Conservation (phyloP, 1,140 invertebrate genomes). For the Phymorhynchus buccinoides region DNA sequence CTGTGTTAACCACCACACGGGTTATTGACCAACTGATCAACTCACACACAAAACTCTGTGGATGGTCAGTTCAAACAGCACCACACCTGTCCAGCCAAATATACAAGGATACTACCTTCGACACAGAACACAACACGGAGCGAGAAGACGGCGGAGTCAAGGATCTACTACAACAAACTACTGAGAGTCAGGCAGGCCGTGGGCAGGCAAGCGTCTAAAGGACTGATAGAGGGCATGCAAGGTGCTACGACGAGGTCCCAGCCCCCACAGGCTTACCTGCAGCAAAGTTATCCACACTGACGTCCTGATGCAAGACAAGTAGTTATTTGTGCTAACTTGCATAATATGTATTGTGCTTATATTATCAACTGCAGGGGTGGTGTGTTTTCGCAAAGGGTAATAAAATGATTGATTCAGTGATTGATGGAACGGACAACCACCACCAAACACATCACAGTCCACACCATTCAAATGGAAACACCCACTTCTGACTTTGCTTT, state of each 20-base stretch:
- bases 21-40: neutral
- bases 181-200: neutral
- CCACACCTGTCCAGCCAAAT: neutral
- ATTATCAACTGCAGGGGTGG: neutral
- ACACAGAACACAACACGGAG: neutral
- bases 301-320: constrained; percentile 8
- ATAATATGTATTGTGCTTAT: neutral
- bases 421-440: no score
- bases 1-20: neutral
- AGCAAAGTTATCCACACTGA: neutral
- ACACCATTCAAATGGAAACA: no score
- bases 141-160: neutral
- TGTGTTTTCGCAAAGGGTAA: neutral
- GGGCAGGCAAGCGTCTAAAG: constrained; percentile 8
- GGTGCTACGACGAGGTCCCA: neutral
- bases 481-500: no score
- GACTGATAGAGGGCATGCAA: constrained; percentile 26
- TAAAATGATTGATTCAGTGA: neutral
- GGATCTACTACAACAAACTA: constrained; percentile 19
- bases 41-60: neutral
- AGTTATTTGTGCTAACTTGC: neutral
- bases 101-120: neutral
- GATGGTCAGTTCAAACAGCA: neutral
- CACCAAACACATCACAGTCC: no score
- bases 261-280: constrained; percentile 22